Evolutionary conservation across 2,797 vertebrate genomes (phyloP), one percentile per base, ranked within the genome.

Genomic region (Sebastes hopkinsi): DNA sequence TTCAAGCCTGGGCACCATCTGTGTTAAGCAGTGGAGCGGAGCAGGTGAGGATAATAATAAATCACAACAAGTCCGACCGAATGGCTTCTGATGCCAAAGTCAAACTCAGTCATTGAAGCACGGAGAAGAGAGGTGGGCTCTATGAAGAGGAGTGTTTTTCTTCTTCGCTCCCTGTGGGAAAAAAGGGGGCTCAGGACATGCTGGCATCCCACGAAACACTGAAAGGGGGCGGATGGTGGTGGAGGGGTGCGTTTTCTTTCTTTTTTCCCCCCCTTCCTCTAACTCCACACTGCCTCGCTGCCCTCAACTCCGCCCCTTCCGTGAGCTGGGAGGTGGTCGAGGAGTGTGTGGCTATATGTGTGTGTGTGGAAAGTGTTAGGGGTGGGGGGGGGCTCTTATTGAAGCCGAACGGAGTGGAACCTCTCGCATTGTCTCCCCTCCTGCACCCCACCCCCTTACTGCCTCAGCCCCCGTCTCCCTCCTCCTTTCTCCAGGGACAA

Each of bases 361-460:
- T 85, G 75, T 72, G 70, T 82, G 67, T 76, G 66, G 13, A 72
- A 80, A 72, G 78, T 54, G 67, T 38, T 18, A 8, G 20, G 20
- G 20, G 12, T 38, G 12, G 23, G 14, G 72, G 80, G 77, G 79
- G 25, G 60, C 67, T 82, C 80, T 90, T 86, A 91, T 93, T 93
- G 89, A 94, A 89, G 89, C 79, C 52, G 80, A 93, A 87, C 82
- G 13, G 81, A 93, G 86, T 92, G 91, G 94, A 93, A 94, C 90
- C 90, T 87, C 87, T 91, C 34, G 56, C 74, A 92, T 92, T 93
- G 92, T 93, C 89, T 88, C 77, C 79, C 68, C 82, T 83, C 80
- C 72, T 79, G 81, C 87, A 82, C 71, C 74, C 74, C 77, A n/a
- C 76, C 83, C 75, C 77, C 71, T 60, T 42, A 2, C 66, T 67